phyloP scores from a whole-genome alignment of 1,140 invertebrate species.

The Trichoplusia ni region DNA sequence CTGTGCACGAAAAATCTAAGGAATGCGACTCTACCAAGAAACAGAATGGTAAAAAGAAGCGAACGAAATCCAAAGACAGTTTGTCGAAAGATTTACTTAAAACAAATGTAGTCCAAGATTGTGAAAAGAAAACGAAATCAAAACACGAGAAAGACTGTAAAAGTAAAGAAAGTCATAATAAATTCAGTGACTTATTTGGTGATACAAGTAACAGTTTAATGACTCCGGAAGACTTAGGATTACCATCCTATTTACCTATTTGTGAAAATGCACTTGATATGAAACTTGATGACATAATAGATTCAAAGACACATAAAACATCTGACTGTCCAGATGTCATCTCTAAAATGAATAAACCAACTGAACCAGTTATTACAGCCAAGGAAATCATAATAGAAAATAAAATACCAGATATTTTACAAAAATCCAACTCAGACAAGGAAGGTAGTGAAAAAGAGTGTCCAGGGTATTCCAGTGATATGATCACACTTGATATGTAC shows the following conservation, averaged over 20 bases:
- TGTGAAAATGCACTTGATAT: constrained; percentile 63
- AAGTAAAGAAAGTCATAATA: constrained; percentile 44
- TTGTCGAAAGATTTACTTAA: constrained; percentile 14
- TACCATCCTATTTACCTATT: constrained; percentile 48
- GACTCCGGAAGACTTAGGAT: constrained; percentile 68
- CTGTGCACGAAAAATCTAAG: neutral
- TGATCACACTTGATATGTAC: constrained; percentile 31
- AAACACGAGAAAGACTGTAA: constrained; percentile 39
- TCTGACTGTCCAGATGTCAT: too few relatives aligned
- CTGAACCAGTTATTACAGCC: neutral
- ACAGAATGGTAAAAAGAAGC: constrained; percentile 41
- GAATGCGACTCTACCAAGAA: constrained; percentile 28
- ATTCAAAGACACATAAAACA: too few relatives aligned
- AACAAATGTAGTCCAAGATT: constrained; percentile 1
- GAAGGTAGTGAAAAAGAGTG: too few relatives aligned
- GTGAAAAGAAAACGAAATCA: constrained; percentile 29
- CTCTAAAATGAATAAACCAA: neutral
- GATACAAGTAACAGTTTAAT: constrained; percentile 73
- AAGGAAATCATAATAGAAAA: neutral
- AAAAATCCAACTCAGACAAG: constrained; percentile 37
- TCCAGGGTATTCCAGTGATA: too few relatives aligned
- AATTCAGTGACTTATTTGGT: constrained; percentile 71
- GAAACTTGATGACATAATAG: constrained; percentile 2
- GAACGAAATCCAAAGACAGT: constrained; percentile 28
- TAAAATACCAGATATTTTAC: neutral